Base-by-base conservation (phyloP, 2,797 vertebrate species). In the Centropyge bicolor region DNA sequence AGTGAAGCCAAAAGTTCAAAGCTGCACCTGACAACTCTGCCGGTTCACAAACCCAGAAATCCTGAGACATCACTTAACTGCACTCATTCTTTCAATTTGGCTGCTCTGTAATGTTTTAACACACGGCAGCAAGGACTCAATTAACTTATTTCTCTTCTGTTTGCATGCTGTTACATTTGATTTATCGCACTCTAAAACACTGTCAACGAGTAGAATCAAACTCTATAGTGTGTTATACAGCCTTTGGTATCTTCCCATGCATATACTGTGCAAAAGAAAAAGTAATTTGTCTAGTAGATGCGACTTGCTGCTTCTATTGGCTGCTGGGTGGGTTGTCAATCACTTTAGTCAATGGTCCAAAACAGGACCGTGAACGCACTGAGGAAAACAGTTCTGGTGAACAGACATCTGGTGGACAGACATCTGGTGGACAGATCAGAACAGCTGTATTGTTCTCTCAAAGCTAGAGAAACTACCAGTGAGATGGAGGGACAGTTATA, bases 1-100 rank as follows among this genome's bases (percentile, higher is more conserved):
- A 56, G 31, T 36, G 52, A 70, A 65, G 57, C 35, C 55, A 72
- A 52, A 52, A 69, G 20, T 55, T 40, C 49, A 27, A 38, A 52
- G n/a, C 54, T 48, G 19, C 38, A 66, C 17, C 35, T 63, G 55
- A 49, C 9, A 36, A 8, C 45, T 64, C 3, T 36, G n/a, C 14
- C 22, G 45, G 17, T 20, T 66, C 5, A n/a, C 14, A 40, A 31
- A 8, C 1, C 13, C 22, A 40, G 20, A 51, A 41, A 41, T 19
- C 46, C 51, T 27, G 8, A 22, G 55, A 35, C 52, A 49, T 62
- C 27, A 43, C 9, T 24, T 6, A 19, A 8, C 19, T 52, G 6
- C 20, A 16, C 12, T 22, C 24, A 35, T 14, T 49, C 13, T 3
- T 56, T 12, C 27, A 8, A 19, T 40, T 10, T 41, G n/a, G 17